phyloP scores from a whole-genome alignment of 2,888 invertebrate species.

The Thereva unica region DNA sequence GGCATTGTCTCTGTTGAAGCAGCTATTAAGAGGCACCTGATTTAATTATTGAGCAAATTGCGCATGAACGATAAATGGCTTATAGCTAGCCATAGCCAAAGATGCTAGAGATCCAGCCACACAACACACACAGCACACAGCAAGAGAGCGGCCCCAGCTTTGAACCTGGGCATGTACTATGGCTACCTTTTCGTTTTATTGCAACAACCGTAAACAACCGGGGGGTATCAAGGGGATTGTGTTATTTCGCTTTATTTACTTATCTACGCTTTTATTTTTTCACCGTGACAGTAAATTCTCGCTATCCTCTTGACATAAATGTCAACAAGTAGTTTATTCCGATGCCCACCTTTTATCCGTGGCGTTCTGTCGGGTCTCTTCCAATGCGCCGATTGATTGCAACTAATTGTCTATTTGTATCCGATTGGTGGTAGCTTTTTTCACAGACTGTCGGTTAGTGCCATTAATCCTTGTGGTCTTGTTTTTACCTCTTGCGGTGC shows the following conservation, averaged over 20 bases:
- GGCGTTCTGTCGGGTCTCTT: not conserved
- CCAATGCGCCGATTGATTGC: slow-evolving; percentile 37
- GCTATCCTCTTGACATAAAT: slow-evolving; percentile 37
- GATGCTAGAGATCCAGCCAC: not conserved
- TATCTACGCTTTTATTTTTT: slow-evolving; percentile 29
- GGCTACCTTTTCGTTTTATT: not conserved
- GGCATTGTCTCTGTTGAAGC: slow-evolving; percentile 17
- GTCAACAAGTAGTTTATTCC: slow-evolving; percentile 36
- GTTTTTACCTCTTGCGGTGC: slow-evolving; percentile 17
- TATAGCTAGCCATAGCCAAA: slow-evolving; percentile 9
- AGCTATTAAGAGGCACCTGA: slow-evolving; percentile 40
- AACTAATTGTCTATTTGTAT: slow-evolving; percentile 39
- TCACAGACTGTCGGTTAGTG: slow-evolving; percentile 21
- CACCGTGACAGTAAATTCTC: slow-evolving; percentile 34
- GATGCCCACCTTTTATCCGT: slow-evolving; percentile 25
- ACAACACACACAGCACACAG: no score
- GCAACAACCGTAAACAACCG: slow-evolving; percentile 1
- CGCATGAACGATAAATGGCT: slow-evolving; percentile 39
- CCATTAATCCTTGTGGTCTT: slow-evolving; percentile 31
- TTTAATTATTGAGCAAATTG: slow-evolving; percentile 42
- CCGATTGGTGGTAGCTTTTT: slow-evolving; percentile 26
- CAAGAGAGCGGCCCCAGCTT: not conserved
- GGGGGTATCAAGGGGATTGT: slow-evolving; percentile 14
- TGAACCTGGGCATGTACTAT: slow-evolving; percentile 11
- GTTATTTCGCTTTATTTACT: slow-evolving; percentile 29